Percentiles rank a stretch among this genome's conserved stretches.
phyloP scores from a whole-genome alignment of 2,888 invertebrate genomes.

The Heliconius sara region DNA sequence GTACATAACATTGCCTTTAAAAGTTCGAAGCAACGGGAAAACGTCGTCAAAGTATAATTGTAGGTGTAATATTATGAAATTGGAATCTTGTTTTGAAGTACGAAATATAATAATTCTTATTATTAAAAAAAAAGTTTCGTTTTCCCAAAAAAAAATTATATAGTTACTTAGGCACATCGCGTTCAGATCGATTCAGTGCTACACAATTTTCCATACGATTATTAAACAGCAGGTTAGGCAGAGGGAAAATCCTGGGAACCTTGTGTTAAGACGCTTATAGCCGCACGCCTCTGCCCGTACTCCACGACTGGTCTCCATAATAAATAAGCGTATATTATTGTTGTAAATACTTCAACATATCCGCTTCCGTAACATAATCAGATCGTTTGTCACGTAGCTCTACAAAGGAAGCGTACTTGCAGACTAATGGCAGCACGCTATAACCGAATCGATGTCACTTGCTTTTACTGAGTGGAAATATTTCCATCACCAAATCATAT shows the following conservation, averaged over 20 bases:
- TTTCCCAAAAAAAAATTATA: too few species aligned
- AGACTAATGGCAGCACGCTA: conserved; percentile 66
- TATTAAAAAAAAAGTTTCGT: too few species aligned
- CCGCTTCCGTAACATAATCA: conserved; percentile 62
- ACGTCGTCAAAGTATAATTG: conserved; percentile 7
- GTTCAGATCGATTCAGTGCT: too few species aligned
- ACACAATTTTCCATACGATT: too few species aligned
- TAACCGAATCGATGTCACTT: conserved; percentile 48
- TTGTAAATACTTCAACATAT: conserved; percentile 50
- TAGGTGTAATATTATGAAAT: conserved; percentile 11
- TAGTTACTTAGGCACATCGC: too few species aligned
- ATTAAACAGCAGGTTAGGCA: too few species aligned
- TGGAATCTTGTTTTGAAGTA: background rate
- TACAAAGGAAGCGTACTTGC: conserved; percentile 65
- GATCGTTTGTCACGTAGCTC: conserved; percentile 62
- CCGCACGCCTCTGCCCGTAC: too few species aligned
- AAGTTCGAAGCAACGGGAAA: conserved; percentile 6
- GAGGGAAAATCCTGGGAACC: too few species aligned
- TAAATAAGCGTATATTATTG: background rate
- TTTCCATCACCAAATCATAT: conserved; percentile 33
- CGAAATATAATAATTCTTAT: conserved; percentile 2
- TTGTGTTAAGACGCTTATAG: too few species aligned
- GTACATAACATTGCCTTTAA: conserved; percentile 13
- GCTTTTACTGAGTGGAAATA: conserved; percentile 40
- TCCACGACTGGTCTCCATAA: background rate